Base-by-base conservation (phyloP, 2,113 vertebrate genomes). In the Tonatia bakeri region DNA sequence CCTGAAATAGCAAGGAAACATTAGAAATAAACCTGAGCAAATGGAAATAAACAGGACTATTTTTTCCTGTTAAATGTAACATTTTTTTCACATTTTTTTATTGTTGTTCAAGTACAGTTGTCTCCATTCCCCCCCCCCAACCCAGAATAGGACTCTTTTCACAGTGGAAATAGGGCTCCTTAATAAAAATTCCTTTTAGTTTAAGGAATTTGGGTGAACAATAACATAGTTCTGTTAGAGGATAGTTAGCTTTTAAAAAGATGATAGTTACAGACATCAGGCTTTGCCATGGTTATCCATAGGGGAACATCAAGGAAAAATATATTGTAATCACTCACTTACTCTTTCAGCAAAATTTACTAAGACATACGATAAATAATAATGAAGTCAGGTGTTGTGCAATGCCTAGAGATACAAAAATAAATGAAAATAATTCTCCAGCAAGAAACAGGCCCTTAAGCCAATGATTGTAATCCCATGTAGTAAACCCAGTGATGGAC, bases 1-100 rank as follows among this genome's bases (percentile, higher is more conserved):
- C 84, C 59, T 56, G 13, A 95, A 90, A 93, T 50, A 84, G 15
- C n/a, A 72, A 85, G 26, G 43, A 65, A 76, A 76, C 9, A 11
- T 65, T 80, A 94, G 67, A 97, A 87, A 92, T 77, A 69, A 90
- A 38, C 31, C 59, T 33, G n/a, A 65, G 16, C 24, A 72, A 82
- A 72, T 13, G 40, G 20, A 89, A 89, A 88, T 61, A 76, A 96
- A 76, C 61, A 61, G 26, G n/a, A 26, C 4, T 43, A 40, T 94
- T 54, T 52, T 54, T 54, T 54, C 52, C 54, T 56, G 54, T 56
- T 22, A 22, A 56, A 56, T 56, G 19, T 22, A 56, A 56, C 54
- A 56, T 56, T 56, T 56, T 56, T 8, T 56, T 56, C 54, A 56
- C 54, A 56, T 56, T 56, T 20, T 52, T 56, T 20, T 56, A 56